Percentiles rank a stretch among this genome's conserved stretches.
phyloP scores from a whole-genome alignment of 2,113 vertebrate genomes.

The Synodontis membranacea region DNA sequence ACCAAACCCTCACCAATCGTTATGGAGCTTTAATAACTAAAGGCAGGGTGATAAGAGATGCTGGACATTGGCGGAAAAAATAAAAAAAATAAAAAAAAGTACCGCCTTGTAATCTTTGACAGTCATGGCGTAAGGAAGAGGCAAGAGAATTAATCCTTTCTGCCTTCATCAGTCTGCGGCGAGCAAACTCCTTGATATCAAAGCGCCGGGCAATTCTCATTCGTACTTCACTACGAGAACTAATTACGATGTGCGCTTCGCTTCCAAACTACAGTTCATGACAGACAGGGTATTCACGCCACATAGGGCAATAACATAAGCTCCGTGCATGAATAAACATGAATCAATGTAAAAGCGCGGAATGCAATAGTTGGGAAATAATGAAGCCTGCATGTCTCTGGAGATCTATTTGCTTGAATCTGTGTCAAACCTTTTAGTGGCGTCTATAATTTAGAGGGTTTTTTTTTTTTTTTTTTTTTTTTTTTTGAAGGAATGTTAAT shows the following conservation, averaged over 20 bases:
- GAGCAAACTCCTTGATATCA: constrained; percentile 75
- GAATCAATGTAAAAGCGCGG: neutral
- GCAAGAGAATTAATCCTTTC: constrained; percentile 74
- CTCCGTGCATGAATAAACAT: constrained; percentile 30
- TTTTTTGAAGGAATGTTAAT: neutral
- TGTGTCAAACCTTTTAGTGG: neutral
- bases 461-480: neutral
- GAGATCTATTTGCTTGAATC: neutral
- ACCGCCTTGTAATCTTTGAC: constrained; percentile 74
- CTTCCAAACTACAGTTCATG: constrained; percentile 43
- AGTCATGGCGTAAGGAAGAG: constrained; percentile 66
- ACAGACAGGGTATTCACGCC: neutral
- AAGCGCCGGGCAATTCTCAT: constrained; percentile 70
- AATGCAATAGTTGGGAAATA: neutral
- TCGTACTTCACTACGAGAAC: constrained; percentile 79
- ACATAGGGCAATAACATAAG: constrained; percentile 45
- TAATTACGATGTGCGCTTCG: constrained; percentile 72
- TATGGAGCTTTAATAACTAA: constrained; percentile 74
- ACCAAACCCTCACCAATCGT: constrained; percentile 69
- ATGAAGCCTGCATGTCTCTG: neutral
- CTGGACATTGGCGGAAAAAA: constrained; percentile 67
- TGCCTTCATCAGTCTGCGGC: constrained; percentile 72
- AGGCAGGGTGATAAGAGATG: constrained; percentile 71
- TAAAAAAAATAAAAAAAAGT: too few species aligned
- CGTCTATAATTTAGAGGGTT: neutral